phyloP scores from a whole-genome alignment of 2,113 vertebrate species.

The Pleuronectes platessa region DNA sequence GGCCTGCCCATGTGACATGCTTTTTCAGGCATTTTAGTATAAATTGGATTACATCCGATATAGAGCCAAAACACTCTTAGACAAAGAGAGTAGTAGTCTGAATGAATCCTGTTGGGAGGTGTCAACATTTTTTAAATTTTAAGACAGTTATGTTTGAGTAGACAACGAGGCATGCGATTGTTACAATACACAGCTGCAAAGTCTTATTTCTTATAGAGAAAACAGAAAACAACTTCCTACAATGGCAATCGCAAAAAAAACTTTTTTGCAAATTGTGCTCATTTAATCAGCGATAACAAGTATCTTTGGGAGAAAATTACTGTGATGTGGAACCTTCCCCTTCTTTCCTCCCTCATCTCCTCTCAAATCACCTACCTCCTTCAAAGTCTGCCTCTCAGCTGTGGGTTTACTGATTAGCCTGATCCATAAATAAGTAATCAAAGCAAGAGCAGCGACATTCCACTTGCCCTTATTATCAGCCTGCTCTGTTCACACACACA shows the following conservation, averaged over 20 bases:
- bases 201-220: conserved; percentile 8
- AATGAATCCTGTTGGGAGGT: no score
- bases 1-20: no score
- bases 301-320: conserved; percentile 34
- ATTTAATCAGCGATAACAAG: conserved; percentile 49
- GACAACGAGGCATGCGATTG: neutral
- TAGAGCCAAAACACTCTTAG: no score
- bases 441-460: conserved; percentile 57
- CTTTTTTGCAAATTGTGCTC: conserved; percentile 20
- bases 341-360: conserved; percentile 30
- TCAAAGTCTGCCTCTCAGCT: conserved; percentile 62
- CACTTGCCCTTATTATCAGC: conserved; percentile 49
- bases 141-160: no score
- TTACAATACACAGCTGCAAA: conserved; percentile 13
- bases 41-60: no score
- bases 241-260: conserved; percentile 7
- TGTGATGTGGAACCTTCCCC: conserved; percentile 33
- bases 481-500: conserved; percentile 12
- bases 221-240: conserved; percentile 42
- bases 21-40: no score
- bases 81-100: no score
- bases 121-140: no score
- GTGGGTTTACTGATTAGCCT: conserved; percentile 75
- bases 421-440: conserved; percentile 78
- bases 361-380: conserved; percentile 33